Evolutionary conservation across 2,797 vertebrate genomes (phyloP), one percentile per base, ranked within the genome.

Genomic region (Notamacropus eugenii): DNA sequence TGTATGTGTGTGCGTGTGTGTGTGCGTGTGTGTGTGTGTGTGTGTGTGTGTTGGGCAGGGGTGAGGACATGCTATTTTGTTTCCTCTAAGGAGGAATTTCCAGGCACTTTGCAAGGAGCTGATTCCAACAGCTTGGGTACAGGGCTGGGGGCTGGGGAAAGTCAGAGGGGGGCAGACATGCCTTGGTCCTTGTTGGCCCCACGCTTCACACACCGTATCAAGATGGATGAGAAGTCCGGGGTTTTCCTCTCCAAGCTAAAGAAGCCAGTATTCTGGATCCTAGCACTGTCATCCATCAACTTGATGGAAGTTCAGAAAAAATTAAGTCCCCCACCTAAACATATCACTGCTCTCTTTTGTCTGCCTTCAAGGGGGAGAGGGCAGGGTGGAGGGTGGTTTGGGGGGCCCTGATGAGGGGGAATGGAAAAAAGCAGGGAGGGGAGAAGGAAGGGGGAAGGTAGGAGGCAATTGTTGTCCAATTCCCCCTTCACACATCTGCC

Each of bases 401-500:
- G 93, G 19, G 0, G 0, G 0, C 3, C 24, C 10, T 90, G 34
- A 28, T 24, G 90, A 97, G 55, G 91, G 27, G 90, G 91, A 96
- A 90, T 8, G 46, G 40, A 92, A 94, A 95, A 90, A 0, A 10
- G 3, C 19, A 57, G 24, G 0, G 1, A 92, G 91, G 55, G 90
- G 54, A 46, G 55, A 92, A 92, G 96, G 40, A 59, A 97, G 92
- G 96, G 59, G 22, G 92, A 93, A 82, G 92, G 27, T 57, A 22
- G 92, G 93, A 67, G 92, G 27, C 56, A 59, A 54, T 92, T 97
- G 52, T 94, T 92, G n/a, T 3, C 14, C 5, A 91, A 54, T 93
- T 96, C 98, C 92, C 54, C 91, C 97, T 93, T 87, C 93, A 96
- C 91, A 94, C 50, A 94, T 95, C 0, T 55, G 54, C 93, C 90